Evolutionary conservation across 2,888 invertebrate genomes (phyloP).

Genomic region (Tholera decimalis): DNA sequence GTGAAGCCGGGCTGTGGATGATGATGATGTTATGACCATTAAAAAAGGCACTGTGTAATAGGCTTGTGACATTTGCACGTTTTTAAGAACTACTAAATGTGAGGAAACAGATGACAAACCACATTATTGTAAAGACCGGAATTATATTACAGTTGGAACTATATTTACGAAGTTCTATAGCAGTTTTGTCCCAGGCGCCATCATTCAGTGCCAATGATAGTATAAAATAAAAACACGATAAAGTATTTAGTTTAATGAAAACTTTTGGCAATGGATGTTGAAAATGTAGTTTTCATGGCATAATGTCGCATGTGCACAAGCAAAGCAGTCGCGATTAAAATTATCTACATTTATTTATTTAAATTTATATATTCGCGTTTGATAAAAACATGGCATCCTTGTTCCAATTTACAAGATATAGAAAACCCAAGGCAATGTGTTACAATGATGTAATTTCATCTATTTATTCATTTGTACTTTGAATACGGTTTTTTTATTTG

Average conservation of each 20-base stretch:
- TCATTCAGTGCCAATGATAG: background rate
- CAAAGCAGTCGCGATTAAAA: constrained; percentile 6
- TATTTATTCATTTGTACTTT: constrained; percentile 7
- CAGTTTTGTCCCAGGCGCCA: background rate
- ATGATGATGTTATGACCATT: constrained; percentile 10
- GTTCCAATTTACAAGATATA: background rate
- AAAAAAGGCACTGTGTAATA: constrained; percentile 10
- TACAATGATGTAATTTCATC: background rate
- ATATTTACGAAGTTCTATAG: background rate
- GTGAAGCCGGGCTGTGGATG: constrained; percentile 9
- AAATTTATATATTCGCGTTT: constrained; percentile 16
- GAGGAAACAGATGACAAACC: background rate
- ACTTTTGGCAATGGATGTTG: background rate
- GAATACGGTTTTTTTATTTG: background rate
- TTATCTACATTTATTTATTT: background rate
- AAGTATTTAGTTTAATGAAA: no score
- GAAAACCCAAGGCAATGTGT: background rate
- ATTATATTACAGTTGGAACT: background rate
- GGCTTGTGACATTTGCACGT: background rate
- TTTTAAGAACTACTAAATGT: background rate
- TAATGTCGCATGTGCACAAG: constrained; percentile 1
- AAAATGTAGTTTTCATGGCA: background rate
- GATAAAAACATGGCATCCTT: constrained; percentile 9
- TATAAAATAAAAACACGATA: background rate
- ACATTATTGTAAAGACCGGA: background rate